Evolutionary conservation across 2,113 vertebrate genomes (phyloP), one percentile per base, ranked within the genome.

Genomic region (Piprites chloris): DNA sequence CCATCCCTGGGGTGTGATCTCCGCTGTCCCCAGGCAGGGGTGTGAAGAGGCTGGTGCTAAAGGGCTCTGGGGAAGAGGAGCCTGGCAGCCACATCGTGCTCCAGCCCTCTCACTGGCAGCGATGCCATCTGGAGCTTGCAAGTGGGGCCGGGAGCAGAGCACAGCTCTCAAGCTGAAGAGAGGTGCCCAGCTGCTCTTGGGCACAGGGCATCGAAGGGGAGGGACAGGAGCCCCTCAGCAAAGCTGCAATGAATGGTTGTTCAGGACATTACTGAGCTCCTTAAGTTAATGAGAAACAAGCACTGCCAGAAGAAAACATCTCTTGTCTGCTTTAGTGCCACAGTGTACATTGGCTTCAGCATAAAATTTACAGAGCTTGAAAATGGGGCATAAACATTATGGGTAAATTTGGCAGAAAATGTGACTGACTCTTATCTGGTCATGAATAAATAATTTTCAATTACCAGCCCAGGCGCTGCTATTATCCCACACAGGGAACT

Each of bases 321-420:
- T 96, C 96, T 96, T 97, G 93, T 95, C 97, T 97, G 96, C 96
- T 97, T 95, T 95, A 96, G 93, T 96, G 92, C 96, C 83, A 96
- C 96, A 87, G 95, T 93, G 96, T 97, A n/a, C n/a, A 95, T 95
- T 62, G 52, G 93, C 95, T 97, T 96, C 97, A 96, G 97, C 97
- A 65, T 98, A 97, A 98, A 98, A 98, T 98, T 98, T 98, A 98
- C 97, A 98, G 97, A 97, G 97, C 98, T 98, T 98, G 97, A 98
- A 98, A 98, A 98, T 92, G 93, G 97, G 90, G 82, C 97, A 97
- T 98, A 98, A 98, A 98, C 94, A 46, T 97, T 97, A 97, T 96
- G 97, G 96, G 97, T 97, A 98, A 98, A 98, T 98, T 98, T 98
- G 97, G 97, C 98, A 98, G 97, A 98, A 98, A 98, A 98, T 95